Conservation (phyloP, 2,797 vertebrate species). For the Erithacus rubecula region DNA sequence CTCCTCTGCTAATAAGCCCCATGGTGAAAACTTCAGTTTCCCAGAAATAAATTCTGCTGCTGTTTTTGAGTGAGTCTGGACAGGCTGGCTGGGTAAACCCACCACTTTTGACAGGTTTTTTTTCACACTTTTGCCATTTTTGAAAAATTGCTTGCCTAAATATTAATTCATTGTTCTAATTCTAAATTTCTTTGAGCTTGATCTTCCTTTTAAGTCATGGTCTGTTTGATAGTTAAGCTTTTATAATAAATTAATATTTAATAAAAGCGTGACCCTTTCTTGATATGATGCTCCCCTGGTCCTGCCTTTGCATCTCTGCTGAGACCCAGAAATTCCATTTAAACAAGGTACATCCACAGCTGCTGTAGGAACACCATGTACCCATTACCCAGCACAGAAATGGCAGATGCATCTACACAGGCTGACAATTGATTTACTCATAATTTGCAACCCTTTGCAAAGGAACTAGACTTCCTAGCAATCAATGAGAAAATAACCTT, state of each 20-base stretch:
- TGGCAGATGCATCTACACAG: not conserved
- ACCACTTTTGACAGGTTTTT: rapidly evolving
- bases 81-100: not conserved
- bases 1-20: not conserved
- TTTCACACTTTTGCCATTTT: not conserved
- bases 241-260: not conserved
- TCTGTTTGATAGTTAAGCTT: not conserved
- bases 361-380: not conserved
- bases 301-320: not conserved
- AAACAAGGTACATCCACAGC: not conserved
- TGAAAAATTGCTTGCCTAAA: not conserved
- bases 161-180: not conserved
- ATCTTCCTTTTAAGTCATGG: not conserved
- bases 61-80: not conserved
- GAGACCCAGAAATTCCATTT: not conserved
- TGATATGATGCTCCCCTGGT: rapidly evolving
- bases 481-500: conserved; percentile 61
- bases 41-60: not conserved
- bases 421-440: conserved; percentile 19
- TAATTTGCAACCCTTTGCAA: conserved; percentile 20
- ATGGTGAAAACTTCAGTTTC: rapidly evolving
- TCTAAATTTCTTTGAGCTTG: not conserved
- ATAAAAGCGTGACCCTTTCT: rapidly evolving
- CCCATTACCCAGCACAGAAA: not conserved
- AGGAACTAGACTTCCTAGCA: conserved; percentile 45